phyloP scores from a whole-genome alignment of 2,797 vertebrate species.

The Phataginus tricuspis region DNA sequence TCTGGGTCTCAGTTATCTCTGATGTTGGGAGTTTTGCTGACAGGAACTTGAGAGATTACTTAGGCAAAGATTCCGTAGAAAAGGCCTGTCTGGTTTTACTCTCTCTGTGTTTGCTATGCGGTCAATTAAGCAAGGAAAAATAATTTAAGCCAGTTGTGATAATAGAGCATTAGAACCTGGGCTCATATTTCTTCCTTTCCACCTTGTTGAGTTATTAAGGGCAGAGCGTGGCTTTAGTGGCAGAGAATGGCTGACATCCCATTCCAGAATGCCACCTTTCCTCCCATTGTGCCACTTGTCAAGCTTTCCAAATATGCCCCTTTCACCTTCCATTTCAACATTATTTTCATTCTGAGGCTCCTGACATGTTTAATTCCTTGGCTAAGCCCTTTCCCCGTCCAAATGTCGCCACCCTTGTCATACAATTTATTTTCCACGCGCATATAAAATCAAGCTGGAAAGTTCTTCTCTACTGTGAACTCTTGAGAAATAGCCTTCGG shows the following conservation, averaged over 20 bases:
- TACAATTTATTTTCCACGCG: constrained; percentile 73
- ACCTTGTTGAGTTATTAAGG: constrained; percentile 62
- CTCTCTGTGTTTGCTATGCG: constrained; percentile 48
- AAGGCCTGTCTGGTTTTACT: neutral
- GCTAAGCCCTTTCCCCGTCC: constrained; percentile 76
- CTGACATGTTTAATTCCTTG: constrained; percentile 76
- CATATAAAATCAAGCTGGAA: constrained; percentile 57
- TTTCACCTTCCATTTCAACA: constrained; percentile 67
- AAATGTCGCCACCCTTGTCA: constrained; percentile 81
- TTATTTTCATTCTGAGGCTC: constrained; percentile 77
- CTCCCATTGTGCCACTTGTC: constrained; percentile 55
- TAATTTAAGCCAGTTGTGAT: constrained; percentile 79
- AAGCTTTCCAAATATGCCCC: constrained; percentile 58
- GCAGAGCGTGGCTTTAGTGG: neutral
- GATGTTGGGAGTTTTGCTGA: constrained; percentile 15
- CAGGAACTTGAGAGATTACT: constrained; percentile 55
- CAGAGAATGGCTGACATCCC: neutral
- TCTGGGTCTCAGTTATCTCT: neutral
- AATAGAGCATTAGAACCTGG: constrained; percentile 53
- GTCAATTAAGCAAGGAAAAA: constrained; percentile 64
- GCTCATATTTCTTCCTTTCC: constrained; percentile 56
- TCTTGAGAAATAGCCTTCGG: constrained; percentile 63
- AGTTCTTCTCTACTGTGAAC: constrained; percentile 53
- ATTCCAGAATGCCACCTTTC: constrained; percentile 16
- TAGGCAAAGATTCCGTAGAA: constrained; percentile 37